phyloP scores from a whole-genome alignment of 2,888 invertebrate species.

The Lasioglossum vierecki region DNA sequence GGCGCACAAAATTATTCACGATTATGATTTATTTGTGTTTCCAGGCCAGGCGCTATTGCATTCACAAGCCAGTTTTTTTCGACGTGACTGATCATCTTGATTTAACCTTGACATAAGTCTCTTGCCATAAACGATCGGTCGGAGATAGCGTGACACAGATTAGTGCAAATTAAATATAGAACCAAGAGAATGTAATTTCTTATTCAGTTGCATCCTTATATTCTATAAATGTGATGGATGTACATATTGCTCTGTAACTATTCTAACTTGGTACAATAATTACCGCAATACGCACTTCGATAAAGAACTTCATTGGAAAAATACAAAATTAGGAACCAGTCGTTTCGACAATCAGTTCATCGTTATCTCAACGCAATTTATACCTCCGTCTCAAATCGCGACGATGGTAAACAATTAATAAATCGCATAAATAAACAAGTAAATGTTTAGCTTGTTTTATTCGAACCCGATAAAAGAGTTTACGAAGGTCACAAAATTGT shows the following conservation, averaged over 20 bases:
- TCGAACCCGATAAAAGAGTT: background rate
- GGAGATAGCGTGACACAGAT: background rate
- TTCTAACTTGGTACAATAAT: too few relatives aligned
- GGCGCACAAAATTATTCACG: background rate
- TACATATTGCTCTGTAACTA: background rate
- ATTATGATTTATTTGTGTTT: background rate
- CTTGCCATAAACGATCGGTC: background rate
- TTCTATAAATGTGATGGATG: background rate
- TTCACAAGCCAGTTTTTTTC: slow-evolving; percentile 27
- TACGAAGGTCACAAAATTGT: background rate
- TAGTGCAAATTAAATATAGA: slow-evolving; percentile 38
- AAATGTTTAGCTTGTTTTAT: background rate
- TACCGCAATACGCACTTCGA: too few relatives aligned
- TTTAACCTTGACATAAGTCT: slow-evolving; percentile 27
- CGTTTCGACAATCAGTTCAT: background rate
- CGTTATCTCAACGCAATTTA: background rate
- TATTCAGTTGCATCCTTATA: background rate
- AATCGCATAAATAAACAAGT: background rate
- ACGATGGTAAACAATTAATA: background rate
- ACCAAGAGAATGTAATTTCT: background rate
- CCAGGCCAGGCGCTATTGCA: background rate
- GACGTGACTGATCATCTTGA: background rate
- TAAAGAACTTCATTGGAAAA: background rate
- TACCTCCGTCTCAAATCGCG: too few relatives aligned
- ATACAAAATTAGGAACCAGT: background rate